A percentile compares a stretch with the other conserved stretches of the same genome.
These are phyloP conservation scores for Psittacula cyanocephala DNA, from an alignment of 2,113 vertebrate species.

Conservation along the genomic window DNA sequence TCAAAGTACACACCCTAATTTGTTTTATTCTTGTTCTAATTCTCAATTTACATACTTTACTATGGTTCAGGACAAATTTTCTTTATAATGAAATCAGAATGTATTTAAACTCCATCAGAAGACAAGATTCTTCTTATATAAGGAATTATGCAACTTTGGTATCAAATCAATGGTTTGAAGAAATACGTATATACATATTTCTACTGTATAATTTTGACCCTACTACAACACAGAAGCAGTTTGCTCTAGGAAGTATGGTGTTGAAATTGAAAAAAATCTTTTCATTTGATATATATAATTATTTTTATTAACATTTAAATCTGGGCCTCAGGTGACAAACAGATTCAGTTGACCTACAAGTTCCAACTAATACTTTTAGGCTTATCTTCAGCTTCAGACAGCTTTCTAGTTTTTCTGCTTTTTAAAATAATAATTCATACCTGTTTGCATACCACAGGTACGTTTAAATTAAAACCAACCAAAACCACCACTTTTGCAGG, in stretches of 20 bases:
- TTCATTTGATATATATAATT: neutral
- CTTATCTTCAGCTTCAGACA: neutral
- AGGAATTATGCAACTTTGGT: accelerated
- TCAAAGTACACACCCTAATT: neutral
- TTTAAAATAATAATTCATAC: neutral
- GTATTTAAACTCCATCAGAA: neutral
- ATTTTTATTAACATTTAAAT: neutral
- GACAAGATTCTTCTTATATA: neutral
- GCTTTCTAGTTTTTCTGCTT: neutral
- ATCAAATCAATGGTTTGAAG: neutral
- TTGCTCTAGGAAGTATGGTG: neutral
- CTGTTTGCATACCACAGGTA: neutral
- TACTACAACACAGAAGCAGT: neutral
- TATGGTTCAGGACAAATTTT: neutral
- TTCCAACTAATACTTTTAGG: neutral
- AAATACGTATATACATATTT: neutral
- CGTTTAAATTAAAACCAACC: neutral
- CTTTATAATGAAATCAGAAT: neutral
- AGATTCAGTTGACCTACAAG: neutral
- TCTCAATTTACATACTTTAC: neutral
- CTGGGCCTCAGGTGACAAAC: neutral
- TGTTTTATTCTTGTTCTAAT: neutral
- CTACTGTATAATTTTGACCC: neutral
- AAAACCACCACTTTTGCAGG: neutral
- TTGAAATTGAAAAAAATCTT: neutral